Conservation (phyloP, 2,888 invertebrate genomes). For the Rapana venosa region DNA sequence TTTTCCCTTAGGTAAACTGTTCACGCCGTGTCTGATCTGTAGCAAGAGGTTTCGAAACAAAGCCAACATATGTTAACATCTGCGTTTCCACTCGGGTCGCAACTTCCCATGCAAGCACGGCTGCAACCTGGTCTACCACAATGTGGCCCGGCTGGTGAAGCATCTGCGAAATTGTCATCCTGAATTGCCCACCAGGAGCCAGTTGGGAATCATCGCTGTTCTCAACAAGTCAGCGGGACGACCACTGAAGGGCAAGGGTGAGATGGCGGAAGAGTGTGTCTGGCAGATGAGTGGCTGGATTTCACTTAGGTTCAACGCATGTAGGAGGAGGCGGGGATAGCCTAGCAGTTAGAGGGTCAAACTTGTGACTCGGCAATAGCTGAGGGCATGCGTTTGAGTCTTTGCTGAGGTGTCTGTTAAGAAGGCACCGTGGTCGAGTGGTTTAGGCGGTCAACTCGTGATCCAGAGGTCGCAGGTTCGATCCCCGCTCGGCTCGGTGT, state of each 20-base stretch:
- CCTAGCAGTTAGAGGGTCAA: no score
- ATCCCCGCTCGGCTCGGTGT: no score
- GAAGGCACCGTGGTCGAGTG: no score
- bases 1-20: conserved; percentile 59
- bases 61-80: conserved; percentile 77
- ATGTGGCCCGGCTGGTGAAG: conserved; percentile 52
- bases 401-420: no score
- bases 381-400: no score
- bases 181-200: conserved; percentile 39
- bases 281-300: no score
- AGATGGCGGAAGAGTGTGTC: background rate
- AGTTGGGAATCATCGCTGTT: background rate
- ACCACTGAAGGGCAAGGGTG: background rate
- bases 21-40: conserved; percentile 76
- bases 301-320: no score
- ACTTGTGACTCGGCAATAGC: no score
- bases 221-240: background rate
- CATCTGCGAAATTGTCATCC: conserved; percentile 52
- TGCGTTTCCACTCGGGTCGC: conserved; percentile 68
- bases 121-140: conserved; percentile 60
- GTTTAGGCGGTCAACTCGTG: no score
- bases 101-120: conserved; percentile 63
- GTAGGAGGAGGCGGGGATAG: no score
- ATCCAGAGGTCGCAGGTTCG: no score
- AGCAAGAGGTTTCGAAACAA: conserved; percentile 75